A percentile compares a stretch with the other conserved stretches of the same genome.
These are phyloP conservation scores for Odontesthes bonariensis DNA, from an alignment of 2,113 vertebrate species.

Conservation along the genomic window DNA sequence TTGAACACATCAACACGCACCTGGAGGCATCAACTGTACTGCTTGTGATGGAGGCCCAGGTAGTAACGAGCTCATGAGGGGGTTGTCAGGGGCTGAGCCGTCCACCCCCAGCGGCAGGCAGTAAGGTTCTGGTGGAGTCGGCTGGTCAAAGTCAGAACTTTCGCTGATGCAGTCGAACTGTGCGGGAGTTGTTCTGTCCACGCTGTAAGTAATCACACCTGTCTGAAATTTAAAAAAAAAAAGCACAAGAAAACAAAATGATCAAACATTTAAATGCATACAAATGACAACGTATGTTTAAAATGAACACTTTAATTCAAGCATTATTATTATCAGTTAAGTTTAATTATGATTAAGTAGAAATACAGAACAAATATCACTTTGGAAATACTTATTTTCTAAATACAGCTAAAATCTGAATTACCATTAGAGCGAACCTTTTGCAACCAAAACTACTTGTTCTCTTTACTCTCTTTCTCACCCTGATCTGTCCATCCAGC, in stretches of 20 bases:
- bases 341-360: too few relatives aligned
- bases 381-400: too few relatives aligned
- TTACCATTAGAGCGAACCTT: background rate
- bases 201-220: slow-evolving; percentile 81
- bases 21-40: slow-evolving; percentile 92
- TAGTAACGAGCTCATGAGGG: slow-evolving; percentile 84
- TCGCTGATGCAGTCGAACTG: slow-evolving; percentile 86
- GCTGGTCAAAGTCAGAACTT: slow-evolving; percentile 87
- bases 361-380: too few relatives aligned
- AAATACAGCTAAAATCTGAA: background rate
- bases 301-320: background rate
- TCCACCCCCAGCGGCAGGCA: slow-evolving; percentile 69
- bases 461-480: slow-evolving; percentile 50
- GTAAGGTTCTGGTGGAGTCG: slow-evolving; percentile 80
- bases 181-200: slow-evolving; percentile 83
- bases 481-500: slow-evolving; percentile 90
- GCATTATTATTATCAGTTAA: background rate
- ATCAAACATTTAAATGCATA: background rate
- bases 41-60: slow-evolving; percentile 77
- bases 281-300: background rate
- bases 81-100: slow-evolving; percentile 80
- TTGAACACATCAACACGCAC: slow-evolving; percentile 72
- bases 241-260: slow-evolving; percentile 6
- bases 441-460: background rate
- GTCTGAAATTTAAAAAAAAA: slow-evolving; percentile 80